Evolutionary conservation across 2,888 invertebrate genomes (phyloP).

Genomic region (Cryptosula pallasiana): DNA sequence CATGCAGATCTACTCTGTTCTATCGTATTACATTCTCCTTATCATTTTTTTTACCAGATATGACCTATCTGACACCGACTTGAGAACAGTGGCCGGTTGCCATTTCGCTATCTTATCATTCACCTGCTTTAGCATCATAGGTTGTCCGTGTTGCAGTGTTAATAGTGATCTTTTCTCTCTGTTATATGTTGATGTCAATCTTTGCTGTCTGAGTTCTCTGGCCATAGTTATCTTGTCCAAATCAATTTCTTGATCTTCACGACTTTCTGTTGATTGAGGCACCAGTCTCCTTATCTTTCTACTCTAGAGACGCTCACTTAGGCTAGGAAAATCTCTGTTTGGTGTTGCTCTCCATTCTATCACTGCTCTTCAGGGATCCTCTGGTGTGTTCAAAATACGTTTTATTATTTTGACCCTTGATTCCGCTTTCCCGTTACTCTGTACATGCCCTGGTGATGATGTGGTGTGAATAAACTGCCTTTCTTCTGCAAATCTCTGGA

Average conservation of each 20-base stretch:
- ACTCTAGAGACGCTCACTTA: not conserved
- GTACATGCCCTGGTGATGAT: conserved; percentile 29
- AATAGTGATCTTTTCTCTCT: not conserved
- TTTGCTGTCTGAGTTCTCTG: not conserved
- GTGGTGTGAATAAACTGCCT: conserved; percentile 27
- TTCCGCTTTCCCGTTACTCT: conserved; percentile 32
- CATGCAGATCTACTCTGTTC: conserved; percentile 2
- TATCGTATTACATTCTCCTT: conserved; percentile 4
- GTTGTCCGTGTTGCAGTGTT: conserved; percentile 1
- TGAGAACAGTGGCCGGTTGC: not conserved
- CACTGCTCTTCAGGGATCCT: conserved; percentile 10
- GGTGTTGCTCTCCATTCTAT: conserved; percentile 13
- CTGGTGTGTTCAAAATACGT: conserved; percentile 28
- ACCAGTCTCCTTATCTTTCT: not conserved
- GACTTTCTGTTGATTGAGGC: not conserved
- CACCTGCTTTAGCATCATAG: not conserved
- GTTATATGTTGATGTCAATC: conserved; percentile 2
- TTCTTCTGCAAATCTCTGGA: conserved; percentile 27
- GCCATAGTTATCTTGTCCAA: not conserved
- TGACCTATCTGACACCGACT: not conserved
- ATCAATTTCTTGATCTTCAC: not conserved
- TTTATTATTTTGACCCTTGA: conserved; percentile 29
- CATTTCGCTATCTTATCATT: not conserved
- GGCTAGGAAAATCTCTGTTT: conserved; percentile 13
- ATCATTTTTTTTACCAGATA: not conserved